Evolutionary conservation across 2,113 vertebrate species (phyloP).

Genomic region (Colistium nudipinnis): DNA sequence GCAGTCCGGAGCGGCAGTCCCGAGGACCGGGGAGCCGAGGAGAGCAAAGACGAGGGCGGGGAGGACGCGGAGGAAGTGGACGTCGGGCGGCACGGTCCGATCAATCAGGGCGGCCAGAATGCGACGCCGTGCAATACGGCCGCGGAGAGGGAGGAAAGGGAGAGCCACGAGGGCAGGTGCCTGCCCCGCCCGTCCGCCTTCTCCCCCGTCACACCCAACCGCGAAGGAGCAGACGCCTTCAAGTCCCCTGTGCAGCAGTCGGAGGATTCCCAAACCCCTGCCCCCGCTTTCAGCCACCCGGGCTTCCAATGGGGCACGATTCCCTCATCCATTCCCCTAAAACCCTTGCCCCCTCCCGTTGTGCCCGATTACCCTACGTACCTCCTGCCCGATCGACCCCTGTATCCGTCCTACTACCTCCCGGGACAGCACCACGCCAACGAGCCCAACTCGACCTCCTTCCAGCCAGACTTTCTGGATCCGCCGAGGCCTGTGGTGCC

Average conservation of each 20-base stretch:
- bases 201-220: slow-evolving; percentile 75
- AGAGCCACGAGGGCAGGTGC: slow-evolving; percentile 40
- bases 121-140: slow-evolving; percentile 47
- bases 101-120: slow-evolving; percentile 30
- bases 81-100: slow-evolving; percentile 50
- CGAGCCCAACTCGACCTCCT: slow-evolving; percentile 58
- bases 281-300: slow-evolving; percentile 82
- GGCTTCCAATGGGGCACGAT: slow-evolving; percentile 83
- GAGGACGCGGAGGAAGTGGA: slow-evolving; percentile 59
- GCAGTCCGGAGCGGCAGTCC: slow-evolving; percentile 56
- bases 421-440: slow-evolving; percentile 72
- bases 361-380: slow-evolving; percentile 87
- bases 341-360: slow-evolving; percentile 80
- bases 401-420: slow-evolving; percentile 86
- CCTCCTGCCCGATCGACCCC: slow-evolving; percentile 82
- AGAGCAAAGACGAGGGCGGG: slow-evolving; percentile 19
- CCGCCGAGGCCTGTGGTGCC: slow-evolving; percentile 87
- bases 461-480: slow-evolving; percentile 81
- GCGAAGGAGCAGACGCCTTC: slow-evolving; percentile 64
- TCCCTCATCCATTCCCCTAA: slow-evolving; percentile 79
- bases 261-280: slow-evolving; percentile 65
- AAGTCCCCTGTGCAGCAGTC: slow-evolving; percentile 67
- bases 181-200: slow-evolving; percentile 86
- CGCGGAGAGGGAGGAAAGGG: slow-evolving; percentile 33
- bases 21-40: slow-evolving; percentile 54